Evolutionary conservation across 2,113 vertebrate genomes (phyloP).

Genomic region (Paramormyrops kingsleyae): DNA sequence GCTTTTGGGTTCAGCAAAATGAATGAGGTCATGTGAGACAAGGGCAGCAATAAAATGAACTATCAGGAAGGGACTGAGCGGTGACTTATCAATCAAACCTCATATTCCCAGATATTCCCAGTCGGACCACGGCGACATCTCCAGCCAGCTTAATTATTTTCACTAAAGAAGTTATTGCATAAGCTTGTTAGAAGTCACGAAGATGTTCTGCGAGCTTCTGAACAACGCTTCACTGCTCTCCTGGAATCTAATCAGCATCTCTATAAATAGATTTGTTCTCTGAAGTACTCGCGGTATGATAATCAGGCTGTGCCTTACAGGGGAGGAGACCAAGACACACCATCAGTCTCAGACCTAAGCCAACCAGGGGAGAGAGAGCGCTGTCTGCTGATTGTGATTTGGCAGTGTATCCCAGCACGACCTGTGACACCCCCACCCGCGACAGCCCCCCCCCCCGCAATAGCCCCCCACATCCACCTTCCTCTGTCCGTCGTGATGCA

Average conservation of each 20-base stretch:
- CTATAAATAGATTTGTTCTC: constrained; percentile 58
- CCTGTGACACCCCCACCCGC: neutral
- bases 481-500: neutral
- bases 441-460: neutral
- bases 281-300: constrained; percentile 47
- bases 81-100: neutral
- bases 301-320: constrained; percentile 40
- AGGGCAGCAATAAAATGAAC: neutral
- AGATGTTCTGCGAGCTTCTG: constrained; percentile 15
- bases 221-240: constrained; percentile 26
- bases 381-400: constrained; percentile 29
- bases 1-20: neutral
- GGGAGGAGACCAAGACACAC: constrained; percentile 43
- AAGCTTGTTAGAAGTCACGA: constrained; percentile 20
- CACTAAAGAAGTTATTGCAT: neutral
- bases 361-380: constrained; percentile 21
- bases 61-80: neutral
- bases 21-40: neutral
- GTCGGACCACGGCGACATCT: neutral
- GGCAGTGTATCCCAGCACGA: constrained; percentile 26
- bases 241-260: constrained; percentile 37
- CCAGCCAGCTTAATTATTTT: neutral
- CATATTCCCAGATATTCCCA: neutral
- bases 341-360: constrained; percentile 33
- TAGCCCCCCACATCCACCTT: neutral